phyloP scores from a whole-genome alignment of 2,888 invertebrate genomes.

The Belgica antarctica region DNA sequence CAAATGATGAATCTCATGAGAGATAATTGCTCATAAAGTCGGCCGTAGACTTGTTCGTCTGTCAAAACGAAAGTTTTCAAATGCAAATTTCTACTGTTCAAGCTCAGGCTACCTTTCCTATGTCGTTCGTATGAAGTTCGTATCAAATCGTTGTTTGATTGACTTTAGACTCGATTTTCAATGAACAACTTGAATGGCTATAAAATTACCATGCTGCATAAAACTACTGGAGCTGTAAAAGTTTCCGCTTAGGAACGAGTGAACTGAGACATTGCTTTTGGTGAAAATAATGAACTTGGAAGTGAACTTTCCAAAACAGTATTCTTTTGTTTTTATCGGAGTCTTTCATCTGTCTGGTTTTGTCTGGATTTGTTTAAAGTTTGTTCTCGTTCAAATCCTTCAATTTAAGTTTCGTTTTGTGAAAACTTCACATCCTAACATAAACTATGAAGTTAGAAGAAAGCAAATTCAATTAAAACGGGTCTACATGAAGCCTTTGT shows the following conservation, averaged over 20 bases:
- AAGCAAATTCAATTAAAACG: background rate
- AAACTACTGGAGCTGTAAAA: background rate
- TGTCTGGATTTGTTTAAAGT: background rate
- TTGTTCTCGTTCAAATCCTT: background rate
- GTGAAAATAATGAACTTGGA: too few species aligned
- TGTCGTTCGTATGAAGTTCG: too few species aligned
- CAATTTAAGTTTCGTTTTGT: too few species aligned
- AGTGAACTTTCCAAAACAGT: too few species aligned
- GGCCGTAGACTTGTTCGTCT: background rate
- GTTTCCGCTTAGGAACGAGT: background rate
- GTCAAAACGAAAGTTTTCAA: background rate
- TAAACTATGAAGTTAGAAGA: background rate
- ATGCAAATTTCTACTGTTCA: too few species aligned
- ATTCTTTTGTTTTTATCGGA: background rate
- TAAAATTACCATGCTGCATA: too few species aligned
- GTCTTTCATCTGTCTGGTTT: background rate
- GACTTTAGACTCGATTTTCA: constrained; percentile 1
- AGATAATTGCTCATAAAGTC: background rate
- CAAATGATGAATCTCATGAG: background rate
- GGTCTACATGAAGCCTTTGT: background rate
- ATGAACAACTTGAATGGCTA: constrained; percentile 2
- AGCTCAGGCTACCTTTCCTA: too few species aligned
- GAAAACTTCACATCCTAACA: constrained; percentile 4
- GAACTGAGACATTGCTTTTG: background rate
- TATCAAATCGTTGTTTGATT: background rate